Percentiles rank a stretch among this genome's conserved stretches.
These are phyloP conservation scores for Telmatochromis brichardi DNA, from an alignment of 2,113 vertebrate species.

Conservation along the genomic window DNA sequence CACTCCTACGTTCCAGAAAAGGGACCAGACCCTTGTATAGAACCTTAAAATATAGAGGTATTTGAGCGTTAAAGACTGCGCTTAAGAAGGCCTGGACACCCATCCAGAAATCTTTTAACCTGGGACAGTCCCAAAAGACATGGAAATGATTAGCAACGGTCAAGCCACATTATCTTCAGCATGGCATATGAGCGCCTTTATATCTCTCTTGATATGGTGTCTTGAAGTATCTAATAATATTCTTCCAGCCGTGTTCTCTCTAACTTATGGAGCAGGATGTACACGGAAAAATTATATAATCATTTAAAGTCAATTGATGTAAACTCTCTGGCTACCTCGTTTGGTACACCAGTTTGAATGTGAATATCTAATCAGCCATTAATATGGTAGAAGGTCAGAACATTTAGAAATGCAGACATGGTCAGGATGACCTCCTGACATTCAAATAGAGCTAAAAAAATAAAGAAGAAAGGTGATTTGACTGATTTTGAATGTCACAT, in stretches of 20 bases:
- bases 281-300: background rate
- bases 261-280: background rate
- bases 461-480: background rate
- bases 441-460: background rate
- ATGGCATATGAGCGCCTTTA: background rate
- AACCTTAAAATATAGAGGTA: background rate
- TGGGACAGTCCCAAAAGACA: fast-evolving
- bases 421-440: background rate
- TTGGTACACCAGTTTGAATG: background rate
- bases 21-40: background rate
- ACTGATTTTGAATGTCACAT: background rate
- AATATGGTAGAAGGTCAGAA: background rate
- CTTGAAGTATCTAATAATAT: background rate
- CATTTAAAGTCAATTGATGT: background rate
- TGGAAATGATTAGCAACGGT: background rate
- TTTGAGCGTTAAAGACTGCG: background rate
- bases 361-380: background rate
- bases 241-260: background rate
- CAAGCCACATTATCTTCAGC: background rate
- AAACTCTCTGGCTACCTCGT: background rate
- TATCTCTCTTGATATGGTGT: background rate
- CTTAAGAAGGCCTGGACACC: background rate
- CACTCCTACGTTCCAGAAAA: background rate
- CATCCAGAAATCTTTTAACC: background rate
- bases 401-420: background rate